Evolutionary conservation across 1,140 invertebrate species (phyloP).

Genomic region (Lordiphosa mommai): DNA sequence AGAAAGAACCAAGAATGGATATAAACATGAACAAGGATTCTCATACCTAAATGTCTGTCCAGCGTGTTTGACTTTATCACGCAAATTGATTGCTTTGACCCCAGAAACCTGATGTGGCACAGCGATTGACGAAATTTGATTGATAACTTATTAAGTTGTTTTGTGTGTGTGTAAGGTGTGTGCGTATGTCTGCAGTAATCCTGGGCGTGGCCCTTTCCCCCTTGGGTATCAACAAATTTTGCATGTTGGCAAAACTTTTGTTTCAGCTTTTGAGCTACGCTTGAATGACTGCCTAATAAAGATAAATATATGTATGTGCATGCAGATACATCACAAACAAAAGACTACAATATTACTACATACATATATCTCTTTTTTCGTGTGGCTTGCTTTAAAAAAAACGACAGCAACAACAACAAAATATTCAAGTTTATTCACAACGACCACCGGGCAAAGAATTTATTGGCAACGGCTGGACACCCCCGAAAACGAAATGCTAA

Average conservation of each 20-base stretch:
- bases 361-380: constrained; percentile 39
- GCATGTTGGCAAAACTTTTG: constrained; percentile 60
- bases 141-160: constrained; percentile 74
- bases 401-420: constrained; percentile 6
- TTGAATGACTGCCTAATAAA: constrained; percentile 73
- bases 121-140: constrained; percentile 67
- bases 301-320: constrained; percentile 51
- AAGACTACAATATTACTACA: constrained; percentile 18
- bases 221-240: constrained; percentile 36
- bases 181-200: constrained; percentile 8
- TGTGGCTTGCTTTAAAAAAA: constrained; percentile 22
- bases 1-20: constrained; percentile 2
- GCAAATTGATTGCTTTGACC: constrained; percentile 73
- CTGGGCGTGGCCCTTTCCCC: constrained; percentile 11
- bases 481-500: constrained; percentile 57
- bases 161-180: constrained; percentile 34
- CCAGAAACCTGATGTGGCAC: constrained; percentile 42
- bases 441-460: constrained; percentile 29
- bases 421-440: constrained; percentile 18
- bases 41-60: constrained; percentile 28
- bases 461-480: constrained; percentile 39
- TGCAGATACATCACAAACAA: constrained; percentile 5
- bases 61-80: constrained; percentile 64
- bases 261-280: constrained; percentile 46
- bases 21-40: constrained; percentile 35